Evolutionary conservation across 2,113 vertebrate species (phyloP).

Genomic region (Percina caprodes): DNA sequence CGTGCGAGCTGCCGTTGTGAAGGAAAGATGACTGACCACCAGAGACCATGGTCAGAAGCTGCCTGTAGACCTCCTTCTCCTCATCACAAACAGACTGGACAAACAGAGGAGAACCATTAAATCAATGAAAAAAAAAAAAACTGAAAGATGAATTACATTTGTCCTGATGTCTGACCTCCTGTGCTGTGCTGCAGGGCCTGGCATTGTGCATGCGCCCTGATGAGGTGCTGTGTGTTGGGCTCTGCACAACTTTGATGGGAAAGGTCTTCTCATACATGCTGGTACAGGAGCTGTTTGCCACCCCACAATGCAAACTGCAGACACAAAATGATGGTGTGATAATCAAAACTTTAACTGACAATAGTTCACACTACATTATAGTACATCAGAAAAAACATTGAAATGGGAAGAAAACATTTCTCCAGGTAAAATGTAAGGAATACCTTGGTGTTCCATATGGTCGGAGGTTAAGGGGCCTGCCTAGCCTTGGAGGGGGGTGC

Average conservation of each 20-base stretch:
- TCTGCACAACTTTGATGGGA: slow-evolving; percentile 82
- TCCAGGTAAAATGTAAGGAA: not conserved
- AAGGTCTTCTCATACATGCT: slow-evolving; percentile 85
- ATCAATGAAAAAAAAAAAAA: not conserved
- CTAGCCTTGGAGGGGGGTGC: slow-evolving; percentile 76
- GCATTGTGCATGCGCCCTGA: slow-evolving; percentile 53
- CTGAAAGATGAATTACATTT: not conserved
- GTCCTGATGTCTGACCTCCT: slow-evolving; percentile 76
- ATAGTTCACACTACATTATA: not conserved
- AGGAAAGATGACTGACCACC: slow-evolving; percentile 80
- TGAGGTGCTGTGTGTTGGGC: slow-evolving; percentile 75
- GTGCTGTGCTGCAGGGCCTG: slow-evolving; percentile 76
- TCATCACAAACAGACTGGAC: slow-evolving; percentile 90
- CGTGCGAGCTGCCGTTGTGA: slow-evolving; percentile 74
- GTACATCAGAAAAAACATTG: not conserved
- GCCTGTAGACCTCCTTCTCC: slow-evolving; percentile 93
- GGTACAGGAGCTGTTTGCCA: slow-evolving; percentile 60
- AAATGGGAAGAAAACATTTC: not conserved
- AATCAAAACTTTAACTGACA: slow-evolving; percentile 14
- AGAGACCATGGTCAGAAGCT: slow-evolving; percentile 92
- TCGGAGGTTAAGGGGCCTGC: slow-evolving; percentile 78
- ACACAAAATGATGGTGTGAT: slow-evolving; percentile 2
- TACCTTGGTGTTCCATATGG: slow-evolving; percentile 67
- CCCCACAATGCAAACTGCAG: slow-evolving; percentile 53
- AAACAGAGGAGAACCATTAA: not conserved